Base-by-base conservation (phyloP, 2,113 vertebrate species). In the Odontesthes bonariensis region DNA sequence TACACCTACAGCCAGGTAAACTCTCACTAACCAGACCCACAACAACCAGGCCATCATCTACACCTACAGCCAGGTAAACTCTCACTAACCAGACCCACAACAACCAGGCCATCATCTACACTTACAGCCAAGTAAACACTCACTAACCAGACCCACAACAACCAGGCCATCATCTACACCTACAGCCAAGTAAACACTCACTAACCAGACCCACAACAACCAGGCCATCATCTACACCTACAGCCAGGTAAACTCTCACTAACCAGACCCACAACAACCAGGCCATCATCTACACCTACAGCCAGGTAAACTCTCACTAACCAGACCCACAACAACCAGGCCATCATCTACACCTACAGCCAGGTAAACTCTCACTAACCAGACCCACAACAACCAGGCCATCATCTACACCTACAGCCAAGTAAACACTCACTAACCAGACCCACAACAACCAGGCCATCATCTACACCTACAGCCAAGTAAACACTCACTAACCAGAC, bases 1-100 rank as follows among this genome's bases (percentile, higher is more conserved):
- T 99, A 98, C 85, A 96, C 95, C 12, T 99, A 96, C 58, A 96
- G 94, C 63, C 89, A 95, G 97, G 97, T 99, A 82, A 69, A n/a
- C n/a, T n/a, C n/a, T n/a, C n/a, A n/a, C n/a, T n/a, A n/a, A n/a
- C n/a, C 92, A 91, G 83, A 88, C 89, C 1, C 85, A 95, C 16
- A 96, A 96, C 92, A 92, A 73, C n/a, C 89, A 93, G 44, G 97
- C 96, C 77, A 90, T 98, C 79, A 79, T 94, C 91, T 99, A 98
- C 85, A 96, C 95, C 12, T 99, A 96, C 58, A 96, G 94, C 63
- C 89, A 95, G 97, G 97, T 99, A 82, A 69, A n/a, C n/a, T n/a
- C n/a, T n/a, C n/a, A n/a, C n/a, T n/a, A n/a, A n/a, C n/a, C 92
- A 91, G 83, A 88, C 89, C 1, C 85, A 95, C 16, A 96, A 96